Evolutionary conservation across 2,113 vertebrate species (phyloP).

Genomic region (Gila orcuttii): DNA sequence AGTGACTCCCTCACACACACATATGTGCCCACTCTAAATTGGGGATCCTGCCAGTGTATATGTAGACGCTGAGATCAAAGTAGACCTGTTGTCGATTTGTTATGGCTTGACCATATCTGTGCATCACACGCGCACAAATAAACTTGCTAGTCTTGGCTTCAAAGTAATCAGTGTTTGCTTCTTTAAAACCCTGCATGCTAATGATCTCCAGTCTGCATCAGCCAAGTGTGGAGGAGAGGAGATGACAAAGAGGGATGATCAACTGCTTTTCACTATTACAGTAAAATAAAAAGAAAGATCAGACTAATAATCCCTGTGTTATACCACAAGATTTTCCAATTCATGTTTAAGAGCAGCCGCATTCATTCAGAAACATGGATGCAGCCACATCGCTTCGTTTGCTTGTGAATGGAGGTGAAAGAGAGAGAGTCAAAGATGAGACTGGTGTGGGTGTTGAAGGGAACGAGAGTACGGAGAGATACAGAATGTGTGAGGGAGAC

Average conservation of each 20-base stretch:
- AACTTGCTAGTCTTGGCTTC: constrained; percentile 32
- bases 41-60: constrained; percentile 61
- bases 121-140: constrained; percentile 26
- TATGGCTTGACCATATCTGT: constrained; percentile 58
- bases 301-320: neutral
- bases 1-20: constrained; percentile 39
- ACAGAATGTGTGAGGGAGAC: neutral
- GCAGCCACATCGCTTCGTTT: neutral
- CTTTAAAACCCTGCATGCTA: constrained; percentile 51
- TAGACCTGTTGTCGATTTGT: constrained; percentile 66
- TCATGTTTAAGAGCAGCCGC: neutral
- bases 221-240: constrained; percentile 1
- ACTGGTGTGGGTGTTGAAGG: neutral
- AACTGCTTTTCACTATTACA: neutral
- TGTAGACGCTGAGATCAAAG: constrained; percentile 68
- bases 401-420: constrained; percentile 35
- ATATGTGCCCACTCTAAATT: constrained; percentile 47
- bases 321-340: neutral
- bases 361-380: constrained; percentile 34
- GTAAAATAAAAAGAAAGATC: constrained; percentile 1
- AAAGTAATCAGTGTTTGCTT: constrained; percentile 47
- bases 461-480: neutral
- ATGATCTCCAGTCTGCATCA: constrained; percentile 44
- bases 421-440: neutral
- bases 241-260: neutral